Percentiles rank a stretch among this genome's conserved stretches.
These are phyloP conservation scores for Cryptophagus acutangulus DNA, from an alignment of 2,888 invertebrate species.

Conservation along the genomic window DNA sequence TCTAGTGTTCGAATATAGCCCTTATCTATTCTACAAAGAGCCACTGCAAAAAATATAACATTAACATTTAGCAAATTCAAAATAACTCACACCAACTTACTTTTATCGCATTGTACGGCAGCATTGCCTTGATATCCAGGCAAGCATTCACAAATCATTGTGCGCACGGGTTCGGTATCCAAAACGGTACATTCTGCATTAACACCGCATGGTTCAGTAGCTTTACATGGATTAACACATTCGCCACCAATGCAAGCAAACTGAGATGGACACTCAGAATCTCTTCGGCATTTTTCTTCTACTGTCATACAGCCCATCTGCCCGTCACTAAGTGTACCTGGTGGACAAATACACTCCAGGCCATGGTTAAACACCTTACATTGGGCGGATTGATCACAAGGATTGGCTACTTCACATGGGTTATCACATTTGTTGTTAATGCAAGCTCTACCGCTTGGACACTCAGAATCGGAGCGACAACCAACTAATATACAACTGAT, in stretches of 20 bases:
- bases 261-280: constrained; percentile 77
- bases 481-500: constrained; percentile 74
- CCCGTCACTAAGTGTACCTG: constrained; percentile 63
- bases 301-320: constrained; percentile 58
- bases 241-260: constrained; percentile 76
- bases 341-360: constrained; percentile 76
- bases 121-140: constrained; percentile 86
- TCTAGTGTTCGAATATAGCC: constrained; percentile 61
- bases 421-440: constrained; percentile 73
- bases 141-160: constrained; percentile 83
- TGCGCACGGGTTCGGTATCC: constrained; percentile 77
- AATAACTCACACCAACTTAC: constrained; percentile 49
- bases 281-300: constrained; percentile 65
- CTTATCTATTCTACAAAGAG: constrained; percentile 61
- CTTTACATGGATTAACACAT: constrained; percentile 79
- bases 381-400: constrained; percentile 67
- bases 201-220: constrained; percentile 73
- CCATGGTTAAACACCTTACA: constrained; percentile 74
- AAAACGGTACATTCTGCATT: constrained; percentile 75
- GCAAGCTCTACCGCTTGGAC: constrained; percentile 75
- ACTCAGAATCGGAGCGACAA: constrained; percentile 74
- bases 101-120: constrained; percentile 73
- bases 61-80: background rate
- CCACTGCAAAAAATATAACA: constrained; percentile 47
- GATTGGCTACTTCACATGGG: constrained; percentile 65